These are phyloP conservation scores for Lagopus muta DNA, from an alignment of 2,113 vertebrate species.

Conservation along the genomic window DNA sequence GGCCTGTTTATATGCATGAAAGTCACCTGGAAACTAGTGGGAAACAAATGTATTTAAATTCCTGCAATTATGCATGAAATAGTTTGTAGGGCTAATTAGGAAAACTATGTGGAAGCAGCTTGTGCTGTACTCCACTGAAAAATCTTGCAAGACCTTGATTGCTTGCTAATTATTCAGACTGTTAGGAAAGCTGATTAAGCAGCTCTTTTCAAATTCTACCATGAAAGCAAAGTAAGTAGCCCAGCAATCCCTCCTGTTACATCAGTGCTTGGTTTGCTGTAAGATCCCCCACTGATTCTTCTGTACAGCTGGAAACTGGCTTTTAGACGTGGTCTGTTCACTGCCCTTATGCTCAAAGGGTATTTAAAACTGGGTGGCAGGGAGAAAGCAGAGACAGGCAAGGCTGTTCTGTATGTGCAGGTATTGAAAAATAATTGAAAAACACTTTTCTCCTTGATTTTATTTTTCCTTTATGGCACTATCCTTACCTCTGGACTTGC, in stretches of 20 bases:
- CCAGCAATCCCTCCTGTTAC: not conserved
- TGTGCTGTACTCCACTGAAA: constrained; percentile 21
- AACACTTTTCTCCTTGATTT: not conserved
- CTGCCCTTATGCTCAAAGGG: not conserved
- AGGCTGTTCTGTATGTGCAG: not conserved
- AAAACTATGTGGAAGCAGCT: constrained; percentile 24
- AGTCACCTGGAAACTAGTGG: constrained; percentile 31
- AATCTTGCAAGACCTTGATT: constrained; percentile 54
- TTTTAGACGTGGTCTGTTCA: constrained; percentile 1
- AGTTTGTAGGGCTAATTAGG: constrained; percentile 31
- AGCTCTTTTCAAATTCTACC: constrained; percentile 45
- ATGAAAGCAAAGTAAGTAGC: constrained; percentile 38
- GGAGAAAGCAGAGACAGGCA: not conserved
- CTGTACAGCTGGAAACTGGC: not conserved
- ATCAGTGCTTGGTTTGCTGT: not conserved
- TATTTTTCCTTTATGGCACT: not conserved
- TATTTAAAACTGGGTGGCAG: not conserved
- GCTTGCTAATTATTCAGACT: constrained; percentile 51
- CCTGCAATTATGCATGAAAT: constrained; percentile 34
- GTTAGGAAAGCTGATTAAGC: constrained; percentile 62
- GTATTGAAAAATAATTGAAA: not conserved
- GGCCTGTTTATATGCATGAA: constrained; percentile 1
- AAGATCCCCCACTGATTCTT: not conserved
- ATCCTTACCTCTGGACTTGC: not conserved
- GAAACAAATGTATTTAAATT: constrained; percentile 49